Percentiles rank a stretch among this genome's conserved stretches.
These are phyloP conservation scores for Leptopilina drosophilae DNA, from an alignment of 2,888 invertebrate genomes.

Conservation along the genomic window DNA sequence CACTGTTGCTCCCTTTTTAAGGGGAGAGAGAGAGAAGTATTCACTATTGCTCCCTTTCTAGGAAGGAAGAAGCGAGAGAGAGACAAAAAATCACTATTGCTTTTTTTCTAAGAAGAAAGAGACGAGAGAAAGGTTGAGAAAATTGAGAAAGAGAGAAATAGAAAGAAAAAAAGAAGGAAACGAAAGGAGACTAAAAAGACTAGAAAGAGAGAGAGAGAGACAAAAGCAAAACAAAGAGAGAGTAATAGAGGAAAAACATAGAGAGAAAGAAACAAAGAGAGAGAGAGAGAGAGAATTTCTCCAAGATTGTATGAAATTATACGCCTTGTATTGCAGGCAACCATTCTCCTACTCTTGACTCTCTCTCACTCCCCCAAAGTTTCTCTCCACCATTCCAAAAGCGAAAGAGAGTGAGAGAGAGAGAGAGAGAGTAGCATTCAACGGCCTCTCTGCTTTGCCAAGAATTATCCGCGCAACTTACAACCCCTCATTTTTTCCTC, in stretches of 20 bases:
- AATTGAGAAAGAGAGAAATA: constrained; percentile 18
- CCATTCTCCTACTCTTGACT: constrained; percentile 47
- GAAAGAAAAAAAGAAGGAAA: constrained; percentile 46
- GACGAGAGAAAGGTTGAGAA: constrained; percentile 45
- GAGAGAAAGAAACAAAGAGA: neutral
- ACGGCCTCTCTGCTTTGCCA: constrained; percentile 55
- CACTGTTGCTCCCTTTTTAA: neutral
- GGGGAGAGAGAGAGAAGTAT: neutral
- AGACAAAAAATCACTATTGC: neutral
- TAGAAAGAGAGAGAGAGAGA: constrained; percentile 40
- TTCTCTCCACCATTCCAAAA: constrained; percentile 52
- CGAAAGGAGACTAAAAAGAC: constrained; percentile 3
- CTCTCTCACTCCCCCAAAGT: constrained; percentile 41
- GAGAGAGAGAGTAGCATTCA: constrained; percentile 33
- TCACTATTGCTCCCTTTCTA: neutral
- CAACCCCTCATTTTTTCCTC: constrained; percentile 63
- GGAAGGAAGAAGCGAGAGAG: constrained; percentile 49
- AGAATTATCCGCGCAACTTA: constrained; percentile 69
- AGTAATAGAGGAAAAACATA: neutral
- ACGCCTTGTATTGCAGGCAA: constrained; percentile 67
- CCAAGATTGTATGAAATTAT: constrained; percentile 72
- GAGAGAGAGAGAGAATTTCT: constrained; percentile 57
- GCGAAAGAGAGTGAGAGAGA: constrained; percentile 20
- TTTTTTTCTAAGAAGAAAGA: constrained; percentile 32
- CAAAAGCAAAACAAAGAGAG: neutral